phyloP scores from a whole-genome alignment of 2,113 vertebrate genomes.

The Beaufortia kweichowensis region DNA sequence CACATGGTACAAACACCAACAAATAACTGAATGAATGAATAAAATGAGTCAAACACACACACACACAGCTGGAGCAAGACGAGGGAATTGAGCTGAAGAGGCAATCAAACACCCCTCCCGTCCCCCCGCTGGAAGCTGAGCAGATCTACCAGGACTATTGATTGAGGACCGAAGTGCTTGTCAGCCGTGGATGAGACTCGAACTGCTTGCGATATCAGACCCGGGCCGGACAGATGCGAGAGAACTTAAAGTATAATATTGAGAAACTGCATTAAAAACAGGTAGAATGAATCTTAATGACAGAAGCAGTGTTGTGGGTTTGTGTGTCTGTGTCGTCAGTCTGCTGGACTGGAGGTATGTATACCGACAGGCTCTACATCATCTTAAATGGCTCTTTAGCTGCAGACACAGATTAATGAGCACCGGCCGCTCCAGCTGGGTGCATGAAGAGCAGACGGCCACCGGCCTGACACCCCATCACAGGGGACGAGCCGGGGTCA shows the following conservation, averaged over 20 bases:
- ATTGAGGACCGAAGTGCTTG: constrained; percentile 71
- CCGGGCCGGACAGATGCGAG: constrained; percentile 47
- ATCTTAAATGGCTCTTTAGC: constrained; percentile 82
- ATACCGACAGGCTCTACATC: constrained; percentile 76
- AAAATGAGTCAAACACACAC: constrained; percentile 42
- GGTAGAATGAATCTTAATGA: too few relatives aligned
- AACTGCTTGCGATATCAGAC: constrained; percentile 60
- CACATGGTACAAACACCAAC: constrained; percentile 21
- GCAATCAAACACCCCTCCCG: constrained; percentile 72
- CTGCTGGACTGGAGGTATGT: constrained; percentile 75
- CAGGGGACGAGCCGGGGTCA: constrained; percentile 38
- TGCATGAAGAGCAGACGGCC: constrained; percentile 68
- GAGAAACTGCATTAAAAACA: too few relatives aligned
- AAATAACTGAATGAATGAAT: constrained; percentile 37
- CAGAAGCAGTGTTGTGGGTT: too few relatives aligned
- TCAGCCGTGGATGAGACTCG: constrained; percentile 73
- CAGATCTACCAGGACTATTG: constrained; percentile 76
- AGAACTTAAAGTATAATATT: not conserved
- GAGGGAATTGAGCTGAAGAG: constrained; percentile 73
- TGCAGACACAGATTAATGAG: constrained; percentile 79
- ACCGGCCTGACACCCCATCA: constrained; percentile 56
- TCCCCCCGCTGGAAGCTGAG: constrained; percentile 73
- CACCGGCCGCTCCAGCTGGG: constrained; percentile 70
- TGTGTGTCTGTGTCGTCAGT: constrained; percentile 48
- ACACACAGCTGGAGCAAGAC: constrained; percentile 62